phyloP scores from a whole-genome alignment of 2,888 invertebrate species.

The Phyto melanocephala region DNA sequence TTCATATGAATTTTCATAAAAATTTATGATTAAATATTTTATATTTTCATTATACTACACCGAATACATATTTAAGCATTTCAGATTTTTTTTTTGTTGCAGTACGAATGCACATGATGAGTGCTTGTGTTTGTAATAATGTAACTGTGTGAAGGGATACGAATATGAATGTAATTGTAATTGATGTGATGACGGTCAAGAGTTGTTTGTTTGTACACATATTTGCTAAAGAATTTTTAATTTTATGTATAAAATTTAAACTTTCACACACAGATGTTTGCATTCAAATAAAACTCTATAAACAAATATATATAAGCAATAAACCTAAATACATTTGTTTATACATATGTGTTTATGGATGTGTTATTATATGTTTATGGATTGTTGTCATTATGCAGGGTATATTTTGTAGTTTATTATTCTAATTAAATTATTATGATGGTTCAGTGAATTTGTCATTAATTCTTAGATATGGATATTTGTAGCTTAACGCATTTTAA shows the following conservation, averaged over 20 bases:
- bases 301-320: no score
- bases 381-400: neutral
- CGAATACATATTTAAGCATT: slow-evolving; percentile 42
- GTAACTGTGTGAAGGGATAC: neutral
- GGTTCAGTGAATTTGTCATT: slow-evolving; percentile 5
- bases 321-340: no score
- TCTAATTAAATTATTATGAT: slow-evolving; percentile 20
- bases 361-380: neutral
- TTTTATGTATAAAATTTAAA: neutral
- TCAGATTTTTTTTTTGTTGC: neutral
- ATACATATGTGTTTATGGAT: neutral
- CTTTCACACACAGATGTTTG: neutral
- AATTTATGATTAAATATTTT: slow-evolving; percentile 50
- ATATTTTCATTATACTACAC: slow-evolving; percentile 38
- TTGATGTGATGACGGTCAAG: slow-evolving; percentile 39
- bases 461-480: slow-evolving; percentile 4
- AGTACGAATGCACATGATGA: neutral
- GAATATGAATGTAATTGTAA: neutral
- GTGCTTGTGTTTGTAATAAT: neutral
- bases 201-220: neutral
- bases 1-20: slow-evolving; percentile 38
- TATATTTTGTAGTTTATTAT: slow-evolving; percentile 7
- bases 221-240: slow-evolving; percentile 13
- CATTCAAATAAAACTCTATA: no score
- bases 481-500: neutral